Percentiles rank a stretch among this genome's conserved stretches.
phyloP scores from a whole-genome alignment of 2,113 vertebrate genomes.

The Chascanopsetta lugubris region DNA sequence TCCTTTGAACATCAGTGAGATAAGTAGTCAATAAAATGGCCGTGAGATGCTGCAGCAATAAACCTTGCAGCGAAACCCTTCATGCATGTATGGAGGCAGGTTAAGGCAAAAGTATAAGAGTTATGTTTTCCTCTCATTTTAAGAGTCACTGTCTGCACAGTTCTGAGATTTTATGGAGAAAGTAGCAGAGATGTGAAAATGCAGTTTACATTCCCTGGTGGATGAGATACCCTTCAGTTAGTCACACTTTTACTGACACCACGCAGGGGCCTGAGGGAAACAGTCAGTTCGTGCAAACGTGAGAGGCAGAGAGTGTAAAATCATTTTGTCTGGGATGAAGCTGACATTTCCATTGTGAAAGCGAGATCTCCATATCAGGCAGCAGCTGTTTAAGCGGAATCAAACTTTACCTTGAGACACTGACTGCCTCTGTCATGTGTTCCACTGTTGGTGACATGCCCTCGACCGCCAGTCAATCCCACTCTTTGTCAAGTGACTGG shows the following conservation, averaged over 20 bases:
- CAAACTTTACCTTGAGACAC: background rate
- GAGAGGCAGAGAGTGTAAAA: background rate
- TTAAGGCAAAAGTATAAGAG: too few species aligned
- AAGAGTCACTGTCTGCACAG: background rate
- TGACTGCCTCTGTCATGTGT: constrained; percentile 17
- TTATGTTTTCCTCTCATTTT: background rate
- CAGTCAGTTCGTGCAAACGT: constrained; percentile 12
- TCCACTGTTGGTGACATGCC: constrained; percentile 17
- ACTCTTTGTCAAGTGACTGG: constrained; percentile 24
- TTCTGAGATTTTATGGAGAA: background rate
- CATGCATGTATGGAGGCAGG: too few species aligned
- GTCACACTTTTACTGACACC: constrained; percentile 13
- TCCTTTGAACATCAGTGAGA: constrained; percentile 12
- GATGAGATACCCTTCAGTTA: constrained; percentile 23
- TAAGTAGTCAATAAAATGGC: constrained; percentile 10
- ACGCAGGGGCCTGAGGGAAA: background rate
- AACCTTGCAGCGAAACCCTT: background rate
- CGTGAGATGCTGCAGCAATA: background rate
- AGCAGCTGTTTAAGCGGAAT: background rate
- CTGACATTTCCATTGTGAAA: background rate
- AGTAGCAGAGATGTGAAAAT: background rate
- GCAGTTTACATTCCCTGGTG: constrained; percentile 3
- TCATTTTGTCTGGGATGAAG: background rate
- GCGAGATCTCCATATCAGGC: background rate
- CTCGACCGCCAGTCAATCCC: constrained; percentile 31